These are phyloP conservation scores for Nettapus auritus DNA, from an alignment of 2,113 vertebrate species.

Conservation along the genomic window DNA sequence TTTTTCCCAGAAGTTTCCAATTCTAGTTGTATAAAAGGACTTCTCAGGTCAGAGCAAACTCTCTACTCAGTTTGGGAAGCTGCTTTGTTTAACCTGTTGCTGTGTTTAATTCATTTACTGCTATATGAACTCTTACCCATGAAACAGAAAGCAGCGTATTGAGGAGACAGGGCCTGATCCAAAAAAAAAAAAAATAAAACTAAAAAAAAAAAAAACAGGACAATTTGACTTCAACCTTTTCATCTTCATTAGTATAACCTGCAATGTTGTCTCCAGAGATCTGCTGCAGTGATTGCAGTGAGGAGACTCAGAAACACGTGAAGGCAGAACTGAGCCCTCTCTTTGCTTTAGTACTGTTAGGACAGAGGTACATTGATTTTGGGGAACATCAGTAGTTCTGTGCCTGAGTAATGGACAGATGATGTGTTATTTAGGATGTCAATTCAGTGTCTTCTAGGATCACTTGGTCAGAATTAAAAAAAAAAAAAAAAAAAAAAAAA, in stretches of 20 bases:
- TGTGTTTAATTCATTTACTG: not conserved
- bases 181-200: not conserved
- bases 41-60: not conserved
- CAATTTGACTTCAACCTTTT: not conserved
- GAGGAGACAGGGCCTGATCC: not conserved
- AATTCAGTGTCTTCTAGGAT: not conserved
- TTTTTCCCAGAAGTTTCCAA: not conserved
- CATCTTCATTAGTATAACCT: not conserved
- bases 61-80: not conserved
- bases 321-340: not conserved
- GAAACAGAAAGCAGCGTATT: not conserved
- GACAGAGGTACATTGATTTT: not conserved
- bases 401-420: not conserved
- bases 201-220: not conserved
- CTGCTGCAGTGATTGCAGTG: not conserved
- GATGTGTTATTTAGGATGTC: not conserved
- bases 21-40: not conserved
- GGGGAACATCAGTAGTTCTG: not conserved
- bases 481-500: not conserved
- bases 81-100: not conserved
- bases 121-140: not conserved
- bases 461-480: slow-evolving; percentile 32
- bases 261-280: not conserved
- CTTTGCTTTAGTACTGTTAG: not conserved
- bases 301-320: not conserved